Base-by-base conservation (phyloP, 2,113 vertebrate genomes). In the Seriola quinqueradiata region DNA sequence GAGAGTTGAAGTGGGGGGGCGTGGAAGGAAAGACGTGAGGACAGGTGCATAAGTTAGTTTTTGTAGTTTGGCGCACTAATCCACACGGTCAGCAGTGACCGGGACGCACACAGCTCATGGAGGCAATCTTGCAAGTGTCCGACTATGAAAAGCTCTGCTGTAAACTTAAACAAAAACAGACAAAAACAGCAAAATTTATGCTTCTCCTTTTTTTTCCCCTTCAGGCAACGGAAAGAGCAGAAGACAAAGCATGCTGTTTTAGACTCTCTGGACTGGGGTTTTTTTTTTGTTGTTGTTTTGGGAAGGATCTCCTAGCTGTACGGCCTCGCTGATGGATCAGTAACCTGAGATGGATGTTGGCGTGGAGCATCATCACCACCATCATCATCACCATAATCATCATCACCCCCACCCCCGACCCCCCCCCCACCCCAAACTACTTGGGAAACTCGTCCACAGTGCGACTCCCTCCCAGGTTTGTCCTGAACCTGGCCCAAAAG, bases 181-280 rank as follows among this genome's bases (percentile, higher is more conserved):
- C 5, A 23, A 23, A 60, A 63, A 4, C 3, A 2, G 8, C 32
- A 28, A 34, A 3, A 67, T 78, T 34, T 14, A 19, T 40, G 21
- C 1, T 3, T 52, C 7, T 57, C 34, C 42, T 70, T 57, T 23
- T 16, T 44, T 23, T 76, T 65, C 42, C 28, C 94, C 64, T 16
- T 85, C 85, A 99, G 97, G 96, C 88, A 97, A 97, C 50, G 96
- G 96, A 84, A 99, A 98, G 95, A 98, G 95, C 96, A 96, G 97
- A 96, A 97, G 97, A 95, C 97, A 99, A 94, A 99, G 97, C 95
- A 98, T 99, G 97, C 96, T 99, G 93, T 98, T 99, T 92, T 99
- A 97, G 86, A 82, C 54, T 87, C 72, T 81, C 72, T 57, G 75
- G 83, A 87, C 82, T 72, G 70, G 81, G 75, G 68, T 81, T 77